These are phyloP conservation scores for Betta splendens DNA, from an alignment of 2,797 vertebrate species.

Conservation along the genomic window DNA sequence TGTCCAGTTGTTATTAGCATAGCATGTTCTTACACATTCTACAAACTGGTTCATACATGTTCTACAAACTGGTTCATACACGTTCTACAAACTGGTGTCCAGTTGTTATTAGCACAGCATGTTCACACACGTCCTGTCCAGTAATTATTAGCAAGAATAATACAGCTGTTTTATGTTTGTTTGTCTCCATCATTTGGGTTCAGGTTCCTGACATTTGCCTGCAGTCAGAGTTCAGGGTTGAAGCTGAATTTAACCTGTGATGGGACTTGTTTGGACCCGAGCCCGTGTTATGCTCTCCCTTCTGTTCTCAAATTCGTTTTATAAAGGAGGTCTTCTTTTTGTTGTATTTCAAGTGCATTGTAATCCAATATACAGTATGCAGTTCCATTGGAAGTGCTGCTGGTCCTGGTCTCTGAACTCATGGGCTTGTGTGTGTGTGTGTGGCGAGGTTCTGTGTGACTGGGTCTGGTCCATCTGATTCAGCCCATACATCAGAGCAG, in stretches of 20 bases:
- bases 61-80: too few species aligned
- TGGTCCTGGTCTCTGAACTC: conserved; percentile 20
- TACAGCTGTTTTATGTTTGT: too few species aligned
- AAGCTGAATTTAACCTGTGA: too few species aligned
- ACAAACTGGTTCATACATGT: too few species aligned
- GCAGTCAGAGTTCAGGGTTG: background rate
- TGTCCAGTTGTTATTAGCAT: too few species aligned
- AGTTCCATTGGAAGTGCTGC: conserved; percentile 36
- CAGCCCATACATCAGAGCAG: conserved; percentile 29
- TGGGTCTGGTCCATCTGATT: conserved; percentile 18
- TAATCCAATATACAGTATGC: conserved; percentile 44
- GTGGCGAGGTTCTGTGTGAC: conserved; percentile 12
- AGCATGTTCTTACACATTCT: too few species aligned
- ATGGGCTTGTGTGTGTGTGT: conserved; percentile 1
- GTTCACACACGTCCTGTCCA: too few species aligned
- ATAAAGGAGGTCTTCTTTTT: background rate
- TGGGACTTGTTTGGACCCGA: background rate
- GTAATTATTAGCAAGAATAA: too few species aligned
- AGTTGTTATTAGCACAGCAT: too few species aligned
- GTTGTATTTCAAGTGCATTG: conserved; percentile 23
- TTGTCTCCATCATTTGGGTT: too few species aligned
- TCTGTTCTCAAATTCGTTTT: conserved; percentile 15
- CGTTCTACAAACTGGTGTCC: too few species aligned
- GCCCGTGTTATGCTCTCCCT: background rate
- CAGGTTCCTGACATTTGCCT: background rate